phyloP scores from a whole-genome alignment of 1,140 invertebrate species.

The Zaprionus ghesquierei region DNA sequence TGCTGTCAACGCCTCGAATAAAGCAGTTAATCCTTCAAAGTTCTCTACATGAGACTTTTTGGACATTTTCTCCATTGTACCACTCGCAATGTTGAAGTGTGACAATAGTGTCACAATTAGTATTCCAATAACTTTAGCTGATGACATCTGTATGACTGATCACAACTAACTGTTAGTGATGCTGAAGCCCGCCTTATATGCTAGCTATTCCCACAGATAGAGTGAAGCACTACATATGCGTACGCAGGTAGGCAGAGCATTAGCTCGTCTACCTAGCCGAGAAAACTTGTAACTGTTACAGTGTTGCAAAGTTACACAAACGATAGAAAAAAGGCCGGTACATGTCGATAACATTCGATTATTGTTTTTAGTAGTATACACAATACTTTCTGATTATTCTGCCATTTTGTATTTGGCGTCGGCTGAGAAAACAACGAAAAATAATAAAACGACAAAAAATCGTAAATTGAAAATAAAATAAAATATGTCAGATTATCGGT shows the following conservation, averaged over 20 bases:
- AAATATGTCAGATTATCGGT: constrained; percentile 77
- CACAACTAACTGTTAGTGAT: constrained; percentile 84
- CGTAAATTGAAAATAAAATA: constrained; percentile 16
- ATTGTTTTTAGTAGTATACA: constrained; percentile 38
- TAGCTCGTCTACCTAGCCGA: constrained; percentile 8
- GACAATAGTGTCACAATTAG: background rate
- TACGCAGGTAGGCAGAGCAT: constrained; percentile 5
- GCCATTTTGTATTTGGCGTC: constrained; percentile 51
- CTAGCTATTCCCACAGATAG: background rate
- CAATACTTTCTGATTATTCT: constrained; percentile 83
- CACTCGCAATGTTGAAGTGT: constrained; percentile 67
- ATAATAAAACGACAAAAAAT: constrained; percentile 5
- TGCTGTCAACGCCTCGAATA: constrained; percentile 91
- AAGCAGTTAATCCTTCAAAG: constrained; percentile 89
- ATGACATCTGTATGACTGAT: constrained; percentile 68
- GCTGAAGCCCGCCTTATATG: background rate
- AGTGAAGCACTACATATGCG: background rate
- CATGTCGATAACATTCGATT: constrained; percentile 26
- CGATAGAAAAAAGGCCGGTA: constrained; percentile 13
- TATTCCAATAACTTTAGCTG: constrained; percentile 1
- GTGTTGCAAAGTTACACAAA: constrained; percentile 13
- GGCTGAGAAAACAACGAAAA: constrained; percentile 3
- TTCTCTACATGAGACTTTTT: constrained; percentile 94
- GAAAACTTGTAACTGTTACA: background rate
- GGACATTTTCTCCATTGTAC: constrained; percentile 74